Conservation (phyloP, 1,140 invertebrate species). For the Ceratitis capitata region DNA sequence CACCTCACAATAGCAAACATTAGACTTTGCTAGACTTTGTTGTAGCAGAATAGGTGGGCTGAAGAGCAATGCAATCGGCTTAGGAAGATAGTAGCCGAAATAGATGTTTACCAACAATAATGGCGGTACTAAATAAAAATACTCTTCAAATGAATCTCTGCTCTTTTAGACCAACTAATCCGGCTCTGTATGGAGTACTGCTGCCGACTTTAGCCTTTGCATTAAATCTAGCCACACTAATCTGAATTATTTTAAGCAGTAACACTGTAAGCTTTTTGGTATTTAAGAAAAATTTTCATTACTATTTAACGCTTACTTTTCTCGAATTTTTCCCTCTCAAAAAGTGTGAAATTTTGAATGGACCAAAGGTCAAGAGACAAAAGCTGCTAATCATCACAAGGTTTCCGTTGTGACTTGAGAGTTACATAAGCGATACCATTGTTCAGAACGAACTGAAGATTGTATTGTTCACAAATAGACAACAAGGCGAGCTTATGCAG, state of each 20-base stretch:
- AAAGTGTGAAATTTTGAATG: neutral
- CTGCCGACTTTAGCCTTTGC: no score
- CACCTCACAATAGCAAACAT: no score
- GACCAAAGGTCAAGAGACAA: neutral
- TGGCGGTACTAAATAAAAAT: no score
- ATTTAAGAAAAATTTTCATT: no score
- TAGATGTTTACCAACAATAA: no score
- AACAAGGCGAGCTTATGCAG: no score
- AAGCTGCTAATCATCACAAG: neutral
- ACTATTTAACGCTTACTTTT: neutral
- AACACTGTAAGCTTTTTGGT: neutral
- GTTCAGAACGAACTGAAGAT: neutral
- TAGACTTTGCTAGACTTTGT: neutral
- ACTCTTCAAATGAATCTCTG: no score
- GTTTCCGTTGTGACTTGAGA: neutral
- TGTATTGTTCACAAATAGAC: neutral
- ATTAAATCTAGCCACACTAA: no score
- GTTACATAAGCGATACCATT: neutral
- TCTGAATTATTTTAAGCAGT: neutral
- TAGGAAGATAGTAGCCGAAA: no score
- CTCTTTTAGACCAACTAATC: no score
- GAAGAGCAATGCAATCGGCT: no score
- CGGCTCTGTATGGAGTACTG: no score
- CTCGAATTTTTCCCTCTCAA: neutral
- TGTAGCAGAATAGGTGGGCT: neutral